Evolutionary conservation across 2,888 invertebrate species (phyloP), one percentile per base, ranked within the genome.

Genomic region (Catonia carolina): DNA sequence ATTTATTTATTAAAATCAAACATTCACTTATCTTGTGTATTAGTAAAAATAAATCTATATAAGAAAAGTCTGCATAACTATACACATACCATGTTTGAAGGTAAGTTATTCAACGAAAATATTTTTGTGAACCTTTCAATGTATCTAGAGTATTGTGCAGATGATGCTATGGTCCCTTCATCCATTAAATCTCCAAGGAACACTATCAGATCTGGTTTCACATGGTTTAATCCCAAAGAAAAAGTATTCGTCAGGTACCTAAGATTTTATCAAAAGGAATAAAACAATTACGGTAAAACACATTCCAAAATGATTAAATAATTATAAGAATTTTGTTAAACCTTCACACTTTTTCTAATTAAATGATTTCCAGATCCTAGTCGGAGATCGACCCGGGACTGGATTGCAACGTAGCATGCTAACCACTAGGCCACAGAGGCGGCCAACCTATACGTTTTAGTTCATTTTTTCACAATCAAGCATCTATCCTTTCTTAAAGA

Each of bases 171-270:
- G 58, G 89, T 90, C 0, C 96, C 97, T 75, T 98, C 98, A 69
- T 98, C 96, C 77, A 94, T 86, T 50, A 97, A 76, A 73, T 98
- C 98, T 1, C 98, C 98, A 55, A 98, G 76, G 73, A 92, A 97
- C 42, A 92, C 80, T 49, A 97, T 77, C 12, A 91, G 78, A 73
- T 96, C 83, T 7, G 97, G 96, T 63, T 85, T 75, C 42, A 85
- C 79, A 70, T 86, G 81, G 36, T 77, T 73, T 35, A 84, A 71
- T 2, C 87, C 94, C 62, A 81, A 77, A 12, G 76, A 73, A 71
- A 91, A 97, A 36, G 93, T 90, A 67, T 84, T 84, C 33, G 76
- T 74, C 54, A 96, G 73, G 72, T 87, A 96, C 68, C 94, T 90
- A 73, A 53, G 61, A 62, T 27, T 27, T 27, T 27, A 27, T 27